Base-by-base conservation (phyloP, 2,888 invertebrate genomes). In the Phyto melanocephala region DNA sequence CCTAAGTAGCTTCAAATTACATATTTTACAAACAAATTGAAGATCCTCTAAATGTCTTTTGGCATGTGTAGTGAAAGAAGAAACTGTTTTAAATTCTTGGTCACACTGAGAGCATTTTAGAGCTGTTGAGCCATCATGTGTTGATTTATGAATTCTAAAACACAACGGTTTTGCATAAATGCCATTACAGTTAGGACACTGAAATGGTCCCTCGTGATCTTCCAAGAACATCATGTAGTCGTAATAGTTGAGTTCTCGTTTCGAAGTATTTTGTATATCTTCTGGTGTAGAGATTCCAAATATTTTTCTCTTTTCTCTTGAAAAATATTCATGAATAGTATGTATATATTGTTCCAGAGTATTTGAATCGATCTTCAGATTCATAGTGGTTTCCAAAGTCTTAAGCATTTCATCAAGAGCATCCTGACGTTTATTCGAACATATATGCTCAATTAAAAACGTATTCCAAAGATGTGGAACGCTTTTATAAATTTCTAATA, bases 391-490 rank as follows among this genome's bases (percentile, higher is more conserved):
- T 35, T 76, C 54, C 5, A 84, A 52, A 22, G 28, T 24, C 13
- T 68, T 62, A 17, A 71, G 22, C 84, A 84, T 84, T 50, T 81
- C 58, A 1, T 5, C 33, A 1, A 67, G 40, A n/a, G 84, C 83
- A 47, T 84, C 84, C 3, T 22, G 33, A 20, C 80, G 77, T 67
- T 78, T 80, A 40, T 65, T 70, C 10, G 62, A 72, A 20, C 80
- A 72, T 13, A 75, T 75, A 42, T 79, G 63, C 65, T 84, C 84
- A 33, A 83, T 79, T 2, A 78, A 65, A 65, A 81, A 50, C 1
- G 78, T 72, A 60, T 84, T 79, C 84, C 84, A 84, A 42, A 84
- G 72, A 67, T 79, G 62, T 1, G 82, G 78, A 40, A 79, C 63
- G 1, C 60, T 37, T 72, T 78, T 22, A 47, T 84, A 84, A 28